phyloP scores from a whole-genome alignment of 2,113 vertebrate species.

The Forbesichthys agassizii region DNA sequence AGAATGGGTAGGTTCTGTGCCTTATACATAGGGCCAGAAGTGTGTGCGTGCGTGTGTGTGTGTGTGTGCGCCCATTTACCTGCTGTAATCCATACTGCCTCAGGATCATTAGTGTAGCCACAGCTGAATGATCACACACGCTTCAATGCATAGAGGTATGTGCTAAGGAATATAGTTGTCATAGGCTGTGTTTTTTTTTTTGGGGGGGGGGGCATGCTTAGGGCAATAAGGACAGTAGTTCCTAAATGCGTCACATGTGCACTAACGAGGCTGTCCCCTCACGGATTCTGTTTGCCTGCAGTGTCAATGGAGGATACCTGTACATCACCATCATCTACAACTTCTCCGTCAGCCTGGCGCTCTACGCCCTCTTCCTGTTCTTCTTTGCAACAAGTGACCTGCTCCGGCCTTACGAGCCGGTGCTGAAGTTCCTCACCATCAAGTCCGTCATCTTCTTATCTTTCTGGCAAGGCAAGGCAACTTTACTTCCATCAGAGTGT shows the following conservation, averaged over 20 bases:
- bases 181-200: background rate
- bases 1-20: too few relatives aligned
- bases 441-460: slow-evolving; percentile 97
- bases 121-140: slow-evolving; percentile 36
- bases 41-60: slow-evolving; percentile 3
- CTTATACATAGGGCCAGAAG: background rate
- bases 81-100: slow-evolving; percentile 38
- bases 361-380: slow-evolving; percentile 94
- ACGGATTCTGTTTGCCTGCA: slow-evolving; percentile 41
- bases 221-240: background rate
- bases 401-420: slow-evolving; percentile 86
- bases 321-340: slow-evolving; percentile 97
- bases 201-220: too few relatives aligned
- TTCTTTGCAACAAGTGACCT: slow-evolving; percentile 92
- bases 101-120: slow-evolving; percentile 56
- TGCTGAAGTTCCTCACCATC: slow-evolving; percentile 96
- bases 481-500: background rate
- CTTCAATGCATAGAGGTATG: slow-evolving; percentile 19
- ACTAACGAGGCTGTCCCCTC: background rate
- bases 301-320: slow-evolving; percentile 89
- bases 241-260: background rate
- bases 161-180: slow-evolving; percentile 29
- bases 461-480: slow-evolving; percentile 92
- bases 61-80: slow-evolving; percentile 50
- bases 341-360: slow-evolving; percentile 90